Evolutionary conservation across 2,888 invertebrate species (phyloP).

Genomic region (Blomia tropicalis): DNA sequence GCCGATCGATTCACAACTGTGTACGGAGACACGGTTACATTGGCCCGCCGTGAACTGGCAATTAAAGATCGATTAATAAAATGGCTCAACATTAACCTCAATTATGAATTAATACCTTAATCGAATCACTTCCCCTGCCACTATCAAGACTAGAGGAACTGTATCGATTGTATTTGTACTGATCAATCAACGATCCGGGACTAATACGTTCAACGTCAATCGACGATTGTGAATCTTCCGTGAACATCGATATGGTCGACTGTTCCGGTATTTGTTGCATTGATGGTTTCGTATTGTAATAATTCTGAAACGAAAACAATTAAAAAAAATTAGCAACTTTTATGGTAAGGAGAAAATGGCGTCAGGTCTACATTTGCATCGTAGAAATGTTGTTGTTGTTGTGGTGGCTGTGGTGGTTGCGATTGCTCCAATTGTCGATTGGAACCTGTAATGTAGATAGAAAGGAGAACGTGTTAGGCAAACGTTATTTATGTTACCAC

Average conservation of each 20-base stretch:
- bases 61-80: not conserved
- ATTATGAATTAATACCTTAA: conserved; percentile 27
- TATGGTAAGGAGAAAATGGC: no score
- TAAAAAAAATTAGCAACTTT: not conserved
- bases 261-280: conserved; percentile 10
- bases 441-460: conserved; percentile 4
- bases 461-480: no score
- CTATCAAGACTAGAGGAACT: conserved; percentile 70
- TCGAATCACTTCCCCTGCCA: conserved; percentile 61
- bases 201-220: not conserved
- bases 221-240: not conserved
- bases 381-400: not conserved
- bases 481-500: no score
- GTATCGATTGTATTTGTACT: conserved; percentile 51
- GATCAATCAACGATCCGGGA: conserved; percentile 39
- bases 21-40: conserved; percentile 21
- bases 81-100: not conserved
- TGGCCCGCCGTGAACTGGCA: conserved; percentile 1
- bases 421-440: not conserved
- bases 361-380: conserved; percentile 5
- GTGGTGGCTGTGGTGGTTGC: not conserved
- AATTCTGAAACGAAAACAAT: not conserved
- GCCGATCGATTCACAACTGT: conserved; percentile 24
- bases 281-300: not conserved
- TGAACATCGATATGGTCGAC: not conserved